Percentiles rank a stretch among this genome's conserved stretches.
phyloP scores from a whole-genome alignment of 92 coral and sea anemone genomes.

The Plumapathes pennacea region DNA sequence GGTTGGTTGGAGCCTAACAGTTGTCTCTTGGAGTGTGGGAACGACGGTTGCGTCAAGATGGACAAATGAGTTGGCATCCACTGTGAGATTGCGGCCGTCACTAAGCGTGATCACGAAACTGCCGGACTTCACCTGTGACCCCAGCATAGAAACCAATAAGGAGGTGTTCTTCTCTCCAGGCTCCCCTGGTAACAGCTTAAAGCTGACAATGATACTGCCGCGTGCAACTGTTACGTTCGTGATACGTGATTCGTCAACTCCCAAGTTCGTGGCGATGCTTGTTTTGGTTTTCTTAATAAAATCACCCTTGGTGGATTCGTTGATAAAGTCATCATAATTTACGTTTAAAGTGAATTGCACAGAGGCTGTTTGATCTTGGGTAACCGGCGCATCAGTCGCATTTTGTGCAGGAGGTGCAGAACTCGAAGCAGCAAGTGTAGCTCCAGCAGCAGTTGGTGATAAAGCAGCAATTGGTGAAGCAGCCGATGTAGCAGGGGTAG shows the following conservation, averaged over 20 bases:
- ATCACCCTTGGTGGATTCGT: conserved; percentile 18
- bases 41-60: no score
- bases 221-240: conserved; percentile 19
- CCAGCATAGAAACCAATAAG: conserved; percentile 18
- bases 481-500: no score
- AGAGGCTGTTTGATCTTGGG: conserved; percentile 7
- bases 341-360: conserved; percentile 37
- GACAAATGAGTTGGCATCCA: conserved; percentile 38
- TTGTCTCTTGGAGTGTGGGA: no score
- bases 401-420: no score
- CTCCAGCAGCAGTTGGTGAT: no score
- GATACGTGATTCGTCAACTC: conserved; percentile 44
- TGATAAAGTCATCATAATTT: conserved; percentile 28
- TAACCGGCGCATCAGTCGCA: no score
- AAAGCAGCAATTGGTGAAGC: no score
- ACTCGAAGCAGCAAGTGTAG: no score
- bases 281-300: conserved; percentile 5
- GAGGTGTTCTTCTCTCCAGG: conserved; percentile 33
- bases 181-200: conserved; percentile 50
- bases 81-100: conserved; percentile 44
- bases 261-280: conserved; percentile 34
- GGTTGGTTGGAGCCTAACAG: no score
- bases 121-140: conserved; percentile 36
- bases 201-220: conserved; percentile 79
- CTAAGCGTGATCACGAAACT: conserved; percentile 41